These are phyloP conservation scores for Ascaphus truei DNA, from an alignment of 2,113 vertebrate genomes.

Conservation along the genomic window DNA sequence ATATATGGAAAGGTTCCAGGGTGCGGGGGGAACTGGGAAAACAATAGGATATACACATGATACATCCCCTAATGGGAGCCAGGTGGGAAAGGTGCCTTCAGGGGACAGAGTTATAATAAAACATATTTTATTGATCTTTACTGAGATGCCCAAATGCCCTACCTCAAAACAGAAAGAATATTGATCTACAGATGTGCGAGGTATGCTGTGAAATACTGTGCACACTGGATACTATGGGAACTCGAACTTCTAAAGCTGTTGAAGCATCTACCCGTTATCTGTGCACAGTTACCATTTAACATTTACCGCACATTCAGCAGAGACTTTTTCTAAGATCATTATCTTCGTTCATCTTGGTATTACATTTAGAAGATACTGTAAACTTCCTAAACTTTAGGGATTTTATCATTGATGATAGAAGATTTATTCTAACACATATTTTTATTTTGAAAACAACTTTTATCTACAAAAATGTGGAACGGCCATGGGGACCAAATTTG, in stretches of 20 bases:
- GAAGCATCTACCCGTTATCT: background rate
- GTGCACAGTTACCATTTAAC: background rate
- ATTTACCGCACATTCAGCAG: constrained; percentile 12
- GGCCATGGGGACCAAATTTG: too few species aligned
- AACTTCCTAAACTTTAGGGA: too few species aligned
- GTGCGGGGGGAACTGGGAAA: background rate
- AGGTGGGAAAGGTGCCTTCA: constrained; percentile 20
- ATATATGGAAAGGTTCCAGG: constrained; percentile 17
- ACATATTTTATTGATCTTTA: constrained; percentile 15
- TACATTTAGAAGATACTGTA: too few species aligned
- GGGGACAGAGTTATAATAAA: constrained; percentile 2
- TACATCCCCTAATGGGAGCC: background rate
- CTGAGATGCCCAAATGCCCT: background rate
- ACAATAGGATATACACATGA: constrained; percentile 4
- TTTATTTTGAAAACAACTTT: too few species aligned
- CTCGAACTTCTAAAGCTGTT: constrained; percentile 3
- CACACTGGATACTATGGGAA: background rate
- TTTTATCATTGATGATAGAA: too few species aligned
- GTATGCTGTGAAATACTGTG: background rate
- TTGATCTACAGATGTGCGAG: constrained; percentile 7
- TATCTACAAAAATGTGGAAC: too few species aligned
- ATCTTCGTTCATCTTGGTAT: too few species aligned
- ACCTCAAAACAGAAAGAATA: constrained; percentile 1
- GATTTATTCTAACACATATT: too few species aligned
- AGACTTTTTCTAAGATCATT: constrained; percentile 12